Evolutionary conservation across 2,113 vertebrate species (phyloP).

Genomic region (Garra rufa): DNA sequence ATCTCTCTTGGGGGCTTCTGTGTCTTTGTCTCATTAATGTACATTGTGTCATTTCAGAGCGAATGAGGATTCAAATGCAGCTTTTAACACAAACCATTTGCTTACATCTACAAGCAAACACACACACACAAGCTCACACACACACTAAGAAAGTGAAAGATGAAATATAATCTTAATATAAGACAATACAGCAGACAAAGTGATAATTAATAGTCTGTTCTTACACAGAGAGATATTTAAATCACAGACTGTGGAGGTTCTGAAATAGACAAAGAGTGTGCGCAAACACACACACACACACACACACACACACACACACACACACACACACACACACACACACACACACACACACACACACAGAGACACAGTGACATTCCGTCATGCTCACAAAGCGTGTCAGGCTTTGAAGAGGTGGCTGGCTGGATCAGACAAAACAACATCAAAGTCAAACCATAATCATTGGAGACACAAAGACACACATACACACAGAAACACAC

Average conservation of each 20-base stretch:
- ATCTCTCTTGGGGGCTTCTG: constrained; percentile 11
- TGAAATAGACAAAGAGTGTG: background rate
- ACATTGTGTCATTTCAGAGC: background rate
- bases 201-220: constrained; percentile 28
- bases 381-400: constrained; percentile 70
- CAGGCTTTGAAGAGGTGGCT: constrained; percentile 73
- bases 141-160: background rate
- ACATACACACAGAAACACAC: constrained; percentile 62
- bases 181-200: background rate
- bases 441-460: constrained; percentile 76
- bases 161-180: constrained; percentile 16
- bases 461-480: constrained; percentile 13
- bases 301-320: constrained; percentile 61
- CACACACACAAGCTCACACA: constrained; percentile 21
- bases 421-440: constrained; percentile 73
- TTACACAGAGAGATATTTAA: background rate
- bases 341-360: constrained; percentile 47
- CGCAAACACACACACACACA: constrained; percentile 61
- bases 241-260: background rate
- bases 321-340: constrained; percentile 59
- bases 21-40: constrained; percentile 37
- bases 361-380: constrained; percentile 71
- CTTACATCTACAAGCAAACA: constrained; percentile 19
- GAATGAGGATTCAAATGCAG: constrained; percentile 14
- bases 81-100: constrained; percentile 12